Evolutionary conservation across 2,113 vertebrate species (phyloP).

Genomic region (Sprattus sprattus): DNA sequence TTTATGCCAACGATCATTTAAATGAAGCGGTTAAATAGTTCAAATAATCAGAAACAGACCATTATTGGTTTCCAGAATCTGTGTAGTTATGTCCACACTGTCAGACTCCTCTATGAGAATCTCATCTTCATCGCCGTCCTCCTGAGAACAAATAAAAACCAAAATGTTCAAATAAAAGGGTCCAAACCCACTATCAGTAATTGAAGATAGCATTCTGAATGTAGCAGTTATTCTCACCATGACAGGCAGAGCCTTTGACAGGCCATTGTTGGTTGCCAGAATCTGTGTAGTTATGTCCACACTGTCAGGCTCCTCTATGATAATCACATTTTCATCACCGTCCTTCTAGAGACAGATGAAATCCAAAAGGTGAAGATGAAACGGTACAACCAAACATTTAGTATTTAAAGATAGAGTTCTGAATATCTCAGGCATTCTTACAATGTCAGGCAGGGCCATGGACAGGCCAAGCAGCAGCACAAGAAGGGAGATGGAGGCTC

Average conservation of each 20-base stretch:
- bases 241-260: too few species aligned
- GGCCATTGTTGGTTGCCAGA: too few species aligned
- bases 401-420: background rate
- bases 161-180: too few species aligned
- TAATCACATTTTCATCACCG: background rate
- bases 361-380: background rate
- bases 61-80: constrained; percentile 27
- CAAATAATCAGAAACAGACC: constrained; percentile 11
- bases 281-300: too few species aligned
- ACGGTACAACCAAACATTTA: background rate
- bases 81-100: constrained; percentile 13
- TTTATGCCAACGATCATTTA: too few species aligned
- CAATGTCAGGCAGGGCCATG: constrained; percentile 16
- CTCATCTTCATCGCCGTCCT: background rate
- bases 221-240: too few species aligned
- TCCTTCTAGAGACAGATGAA: background rate
- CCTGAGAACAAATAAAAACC: too few species aligned
- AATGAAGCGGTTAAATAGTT: background rate
- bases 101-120: constrained; percentile 12
- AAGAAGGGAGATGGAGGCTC: constrained; percentile 11
- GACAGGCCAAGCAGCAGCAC: constrained; percentile 25
- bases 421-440: constrained; percentile 10
- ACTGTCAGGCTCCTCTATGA: constrained; percentile 11
- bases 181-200: too few species aligned
- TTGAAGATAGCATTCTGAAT: too few species aligned